phyloP scores from a whole-genome alignment of 2,888 invertebrate genomes.

The Troides aeacus region DNA sequence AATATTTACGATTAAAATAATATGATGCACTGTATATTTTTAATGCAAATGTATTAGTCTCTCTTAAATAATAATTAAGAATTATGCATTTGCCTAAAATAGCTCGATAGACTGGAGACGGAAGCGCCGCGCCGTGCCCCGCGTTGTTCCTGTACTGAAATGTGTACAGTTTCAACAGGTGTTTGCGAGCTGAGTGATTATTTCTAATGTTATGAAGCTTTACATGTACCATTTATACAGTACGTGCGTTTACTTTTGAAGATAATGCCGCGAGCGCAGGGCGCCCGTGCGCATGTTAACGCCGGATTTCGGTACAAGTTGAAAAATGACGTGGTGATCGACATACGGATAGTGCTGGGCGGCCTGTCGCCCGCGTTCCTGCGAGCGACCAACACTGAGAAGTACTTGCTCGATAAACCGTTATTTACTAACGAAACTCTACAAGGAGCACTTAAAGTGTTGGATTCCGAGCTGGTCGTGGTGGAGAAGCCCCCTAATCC shows the following conservation, averaged over 20 bases:
- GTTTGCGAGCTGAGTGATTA: no score
- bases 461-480: constrained; percentile 51
- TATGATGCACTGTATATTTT: no score
- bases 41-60: no score
- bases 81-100: no score
- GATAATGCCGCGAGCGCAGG: constrained; percentile 86
- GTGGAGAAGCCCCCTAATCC: constrained; percentile 77
- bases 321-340: constrained; percentile 39
- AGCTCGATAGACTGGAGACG: no score
- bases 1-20: no score
- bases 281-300: constrained; percentile 86
- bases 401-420: constrained; percentile 62
- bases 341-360: constrained; percentile 78
- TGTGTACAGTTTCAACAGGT: no score
- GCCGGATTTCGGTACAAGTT: constrained; percentile 82
- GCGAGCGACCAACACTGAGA: constrained; percentile 77
- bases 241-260: constrained; percentile 40
- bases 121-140: no score
- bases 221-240: no score
- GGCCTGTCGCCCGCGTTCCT: constrained; percentile 69
- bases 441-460: constrained; percentile 49
- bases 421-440: constrained; percentile 62
- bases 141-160: no score
- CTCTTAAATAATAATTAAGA: no score
- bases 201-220: no score